Evolutionary conservation across 2,797 vertebrate species (phyloP).

Genomic region (Gambusia yucatana): DNA sequence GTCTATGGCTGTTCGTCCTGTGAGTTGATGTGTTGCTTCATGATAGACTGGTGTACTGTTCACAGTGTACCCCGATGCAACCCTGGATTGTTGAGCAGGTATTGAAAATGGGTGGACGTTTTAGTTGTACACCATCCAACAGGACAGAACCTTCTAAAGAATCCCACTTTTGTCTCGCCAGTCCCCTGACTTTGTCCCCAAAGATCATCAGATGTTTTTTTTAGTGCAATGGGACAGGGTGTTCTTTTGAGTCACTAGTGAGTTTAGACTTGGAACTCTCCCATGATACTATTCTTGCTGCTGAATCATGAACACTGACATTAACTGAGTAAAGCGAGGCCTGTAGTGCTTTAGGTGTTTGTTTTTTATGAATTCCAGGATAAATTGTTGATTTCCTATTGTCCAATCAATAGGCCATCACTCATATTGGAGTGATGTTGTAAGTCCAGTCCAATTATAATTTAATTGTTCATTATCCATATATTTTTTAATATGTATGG

Average conservation of each 20-base stretch:
- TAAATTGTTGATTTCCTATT: not conserved
- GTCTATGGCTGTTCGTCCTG: not conserved
- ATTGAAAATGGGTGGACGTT: not conserved
- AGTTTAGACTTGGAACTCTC: not conserved
- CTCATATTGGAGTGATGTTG: not conserved
- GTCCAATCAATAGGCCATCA: not conserved
- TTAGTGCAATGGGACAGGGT: not conserved
- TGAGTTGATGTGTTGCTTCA: not conserved
- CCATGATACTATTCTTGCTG: not conserved
- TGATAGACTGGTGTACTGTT: not conserved
- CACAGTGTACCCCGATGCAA: not conserved
- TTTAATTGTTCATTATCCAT: not conserved
- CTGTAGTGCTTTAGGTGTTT: not conserved
- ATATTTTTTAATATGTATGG: not conserved
- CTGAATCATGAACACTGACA: not conserved
- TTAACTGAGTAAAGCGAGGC: not conserved
- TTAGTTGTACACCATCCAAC: not conserved
- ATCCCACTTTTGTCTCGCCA: not conserved
- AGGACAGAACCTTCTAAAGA: not conserved
- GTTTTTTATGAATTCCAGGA: not conserved
- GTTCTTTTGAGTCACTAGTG: not conserved
- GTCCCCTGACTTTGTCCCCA: not conserved
- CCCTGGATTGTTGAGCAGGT: not conserved
- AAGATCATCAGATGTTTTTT: not conserved
- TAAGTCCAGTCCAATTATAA: not conserved